Evolutionary conservation across 2,113 vertebrate species (phyloP), one percentile per base, ranked within the genome.

Genomic region (Chloropsis hardwickii): DNA sequence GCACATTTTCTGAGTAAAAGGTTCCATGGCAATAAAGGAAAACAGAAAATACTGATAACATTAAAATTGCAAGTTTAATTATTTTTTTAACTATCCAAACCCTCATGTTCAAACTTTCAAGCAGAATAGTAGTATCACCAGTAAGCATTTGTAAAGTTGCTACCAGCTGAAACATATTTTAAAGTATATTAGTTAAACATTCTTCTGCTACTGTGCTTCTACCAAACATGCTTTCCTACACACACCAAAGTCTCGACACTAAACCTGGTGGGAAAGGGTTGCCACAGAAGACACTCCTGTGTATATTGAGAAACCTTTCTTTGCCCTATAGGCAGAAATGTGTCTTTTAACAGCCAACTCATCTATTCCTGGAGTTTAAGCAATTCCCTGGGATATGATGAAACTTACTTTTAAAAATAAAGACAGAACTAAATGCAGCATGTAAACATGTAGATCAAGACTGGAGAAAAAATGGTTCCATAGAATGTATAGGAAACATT

Each of bases 181-280:
- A 19, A 81, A 64, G 20, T 76, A 9, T 37, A 29, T 31, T 64
- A 79, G 11, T 25, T 60, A 81, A 81, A 58, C 9, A 2, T 42
- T 48, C 44, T 92, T 74, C 65, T 81, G 31, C 53, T 82, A 0
- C 17, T 37, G 6, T 35, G 31, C 44, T 84, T 56, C 45, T 39
- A 25, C 27, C 56, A 65, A 27, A 37, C 61, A 3, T 9, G 4
- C 7, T 42, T 47, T 56, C 64, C 57, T 67, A 81, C 45, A 27
- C 21, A 17, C 0, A 1, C 37, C 15, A 21, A 72, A 54, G 81
- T 54, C 48, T 17, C 10, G 35, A 2, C 1, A 7, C 24, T 47
- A 77, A 60, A 65, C 5, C 12, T 39, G 8, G 22, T 73, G 56
- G 73, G 53, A 35, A 65, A 65, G 42, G 18, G 16, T 60, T 86